phyloP scores from a whole-genome alignment of 2,797 vertebrate species.

The Pseudotriccus pelzelni region DNA sequence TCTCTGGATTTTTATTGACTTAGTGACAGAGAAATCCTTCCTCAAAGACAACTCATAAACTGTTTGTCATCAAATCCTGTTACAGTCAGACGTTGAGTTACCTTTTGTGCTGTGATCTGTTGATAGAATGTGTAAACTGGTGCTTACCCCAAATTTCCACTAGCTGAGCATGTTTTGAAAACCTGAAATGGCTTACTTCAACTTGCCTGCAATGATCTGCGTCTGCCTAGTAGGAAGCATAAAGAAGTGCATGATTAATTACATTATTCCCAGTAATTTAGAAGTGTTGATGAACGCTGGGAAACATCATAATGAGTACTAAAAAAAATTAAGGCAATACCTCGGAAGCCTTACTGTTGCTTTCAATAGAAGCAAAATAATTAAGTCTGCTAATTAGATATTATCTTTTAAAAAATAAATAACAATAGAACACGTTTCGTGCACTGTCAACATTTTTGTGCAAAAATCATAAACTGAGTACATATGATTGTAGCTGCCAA shows the following conservation, averaged over 20 bases:
- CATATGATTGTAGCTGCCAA: not conserved
- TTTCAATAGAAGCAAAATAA: constrained; percentile 5
- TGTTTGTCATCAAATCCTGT: constrained; percentile 7
- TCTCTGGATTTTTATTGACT: not conserved
- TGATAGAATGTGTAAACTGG: constrained; percentile 34
- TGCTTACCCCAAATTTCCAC: constrained; percentile 20
- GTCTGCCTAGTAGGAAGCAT: constrained; percentile 11
- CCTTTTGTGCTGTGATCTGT: constrained; percentile 4
- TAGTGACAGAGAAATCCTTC: constrained; percentile 23
- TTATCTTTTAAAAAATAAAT: not conserved
- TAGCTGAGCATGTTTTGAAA: constrained; percentile 19
- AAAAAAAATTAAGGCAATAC: not conserved
- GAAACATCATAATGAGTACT: constrained; percentile 12
- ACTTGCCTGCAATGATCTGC: constrained; percentile 28
- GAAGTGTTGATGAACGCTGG: constrained; percentile 41
- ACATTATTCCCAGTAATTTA: constrained; percentile 48
- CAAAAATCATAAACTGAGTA: not conserved
- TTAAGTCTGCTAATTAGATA: constrained; percentile 5
- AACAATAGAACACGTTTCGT: not conserved
- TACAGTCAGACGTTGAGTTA: not conserved
- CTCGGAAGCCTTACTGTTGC: not conserved
- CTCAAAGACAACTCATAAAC: not conserved
- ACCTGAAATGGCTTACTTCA: constrained; percentile 18
- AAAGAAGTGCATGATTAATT: constrained; percentile 57
- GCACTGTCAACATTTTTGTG: not conserved